These are phyloP conservation scores for Ptychobarbus kaznakovi DNA, from an alignment of 2,797 vertebrate species.

Conservation along the genomic window DNA sequence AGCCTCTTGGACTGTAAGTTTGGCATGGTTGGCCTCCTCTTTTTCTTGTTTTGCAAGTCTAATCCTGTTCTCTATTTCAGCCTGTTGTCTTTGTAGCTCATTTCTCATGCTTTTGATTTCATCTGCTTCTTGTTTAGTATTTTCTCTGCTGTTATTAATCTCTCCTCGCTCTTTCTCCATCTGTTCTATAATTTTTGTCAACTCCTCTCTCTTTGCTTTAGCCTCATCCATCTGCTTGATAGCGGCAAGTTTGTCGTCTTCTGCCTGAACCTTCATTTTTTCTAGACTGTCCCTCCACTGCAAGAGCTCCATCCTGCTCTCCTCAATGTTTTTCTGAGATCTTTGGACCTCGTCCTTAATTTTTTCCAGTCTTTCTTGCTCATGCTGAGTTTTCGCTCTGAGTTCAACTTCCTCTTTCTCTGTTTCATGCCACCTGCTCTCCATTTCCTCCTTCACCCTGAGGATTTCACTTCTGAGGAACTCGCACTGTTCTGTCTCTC, in stretches of 20 bases:
- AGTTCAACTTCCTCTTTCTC: conserved; percentile 54
- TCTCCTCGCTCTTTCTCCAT: conserved; percentile 39
- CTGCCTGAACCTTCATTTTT: conserved; percentile 39
- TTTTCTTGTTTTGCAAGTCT: conserved; percentile 31
- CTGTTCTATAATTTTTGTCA: conserved; percentile 22
- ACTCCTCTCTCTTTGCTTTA: conserved; percentile 40
- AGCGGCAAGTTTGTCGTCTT: conserved; percentile 31
- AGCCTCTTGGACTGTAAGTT: conserved; percentile 20
- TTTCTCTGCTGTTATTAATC: conserved; percentile 35
- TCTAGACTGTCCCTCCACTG: conserved; percentile 39
- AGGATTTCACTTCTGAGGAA: conserved; percentile 53
- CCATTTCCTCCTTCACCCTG: conserved; percentile 57
- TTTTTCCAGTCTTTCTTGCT: conserved; percentile 45
- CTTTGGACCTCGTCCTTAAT: conserved; percentile 47
- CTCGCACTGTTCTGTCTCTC: conserved; percentile 51
- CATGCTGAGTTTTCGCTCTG: conserved; percentile 37
- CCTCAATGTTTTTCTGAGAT: conserved; percentile 38
- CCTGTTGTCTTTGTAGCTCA: conserved; percentile 34
- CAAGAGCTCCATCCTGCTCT: conserved; percentile 35
- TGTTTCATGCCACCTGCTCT: conserved; percentile 54
- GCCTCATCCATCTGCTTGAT: conserved; percentile 31
- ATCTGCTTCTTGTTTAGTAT: conserved; percentile 26
- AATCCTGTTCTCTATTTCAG: conserved; percentile 43
- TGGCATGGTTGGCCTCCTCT: conserved; percentile 38
- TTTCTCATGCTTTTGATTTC: conserved; percentile 40